Base-by-base conservation (phyloP, 2,797 vertebrate genomes). In the Bufotes viridis region DNA sequence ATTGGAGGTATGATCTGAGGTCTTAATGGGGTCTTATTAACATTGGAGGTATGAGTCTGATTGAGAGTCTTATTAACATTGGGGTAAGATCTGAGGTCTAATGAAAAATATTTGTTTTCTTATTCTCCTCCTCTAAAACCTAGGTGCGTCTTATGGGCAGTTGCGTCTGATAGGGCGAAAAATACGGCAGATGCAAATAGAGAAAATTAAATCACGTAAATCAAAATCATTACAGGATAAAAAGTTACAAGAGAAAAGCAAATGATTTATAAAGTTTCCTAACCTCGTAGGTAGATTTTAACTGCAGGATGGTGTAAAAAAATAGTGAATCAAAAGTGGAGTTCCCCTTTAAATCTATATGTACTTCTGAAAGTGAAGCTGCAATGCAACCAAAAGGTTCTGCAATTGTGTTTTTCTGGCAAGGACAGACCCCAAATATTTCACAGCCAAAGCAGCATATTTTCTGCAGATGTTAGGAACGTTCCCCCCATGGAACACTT, bases 401-500 rank as follows among this genome's bases (percentile, higher is more conserved):
- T 22, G 78, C 22, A 29, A 69, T 79, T 55, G 74, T 70, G 13
- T 4, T 51, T 67, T 84, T 75, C 84, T 79, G 76, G 84, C 84
- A 69, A 22, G 9, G 2, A 65, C 7, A 51, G 49, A 55, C 63
- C 18, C 76, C 55, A 70, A 84, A 74, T 84, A 84, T 84, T 80
- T 87, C 65, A 86, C 61, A 72, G 85, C 78, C 65, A 57, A 70
- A 67, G 51, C 24, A 67, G 51, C 74, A 80, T 65, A 80, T 80
- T 87, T 58, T 42, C 11, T 75, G 57, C 79, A 87, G 86, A 81
- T 81, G 86, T 87, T 55, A 7, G 63, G 74, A 42, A 72, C 12
- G 42, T 49, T 10, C 80, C 53, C 49, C 75, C 74, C 24, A 24
- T 75, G 17, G 74, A 10, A 75, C 85, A 97, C 97, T 95, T 93